Base-by-base conservation (phyloP, 1,140 invertebrate genomes). In the Hycleus phaleratus region DNA sequence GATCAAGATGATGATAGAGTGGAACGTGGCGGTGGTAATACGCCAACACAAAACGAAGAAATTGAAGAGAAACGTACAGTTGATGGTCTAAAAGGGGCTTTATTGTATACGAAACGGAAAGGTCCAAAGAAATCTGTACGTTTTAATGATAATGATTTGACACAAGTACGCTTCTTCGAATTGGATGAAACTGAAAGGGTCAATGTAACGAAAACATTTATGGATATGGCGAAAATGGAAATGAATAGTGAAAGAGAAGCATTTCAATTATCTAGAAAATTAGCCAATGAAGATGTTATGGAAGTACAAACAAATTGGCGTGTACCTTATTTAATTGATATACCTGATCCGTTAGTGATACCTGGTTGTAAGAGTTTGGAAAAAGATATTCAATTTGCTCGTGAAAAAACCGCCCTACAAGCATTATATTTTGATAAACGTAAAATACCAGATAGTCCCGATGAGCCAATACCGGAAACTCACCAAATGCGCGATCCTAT, bases 121-220 rank as follows among this genome's bases (percentile, higher is more conserved):
- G 86, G 85, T 2, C 84, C 86, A 0, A 93, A 93, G 67, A 92
- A 94, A 73, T 81, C 78, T 62, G 85, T 97, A 2, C 83, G 73
- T 56, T 97, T 93, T 87, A 86, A 67, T 7, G 90, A 90, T 60
- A 76, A 81, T 6, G 85, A 93, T 49, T 75, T 97, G 11, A 86
- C 88, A 67, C 84, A 90, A 60, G 79, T 93, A 43, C 83, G 86
- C 64, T 94, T 87, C 69, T 97, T 97, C 73, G 92, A 95, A 73
- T 73, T 95, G 43, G 93, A 97, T 75, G 93, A 95, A 76, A 95
- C 86, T 3, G 93, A 97, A 77, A 82, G 93, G 69, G 91, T 95
- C 1, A 96, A 96, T 77, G 93, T 97, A 0, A 93, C 91, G 0
- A 89, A 90, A 73, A 88, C 89, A 26, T 96, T 95, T 74, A 85